Conservation (phyloP, 2,888 invertebrate genomes). For the Barypeithes pellucidus region DNA sequence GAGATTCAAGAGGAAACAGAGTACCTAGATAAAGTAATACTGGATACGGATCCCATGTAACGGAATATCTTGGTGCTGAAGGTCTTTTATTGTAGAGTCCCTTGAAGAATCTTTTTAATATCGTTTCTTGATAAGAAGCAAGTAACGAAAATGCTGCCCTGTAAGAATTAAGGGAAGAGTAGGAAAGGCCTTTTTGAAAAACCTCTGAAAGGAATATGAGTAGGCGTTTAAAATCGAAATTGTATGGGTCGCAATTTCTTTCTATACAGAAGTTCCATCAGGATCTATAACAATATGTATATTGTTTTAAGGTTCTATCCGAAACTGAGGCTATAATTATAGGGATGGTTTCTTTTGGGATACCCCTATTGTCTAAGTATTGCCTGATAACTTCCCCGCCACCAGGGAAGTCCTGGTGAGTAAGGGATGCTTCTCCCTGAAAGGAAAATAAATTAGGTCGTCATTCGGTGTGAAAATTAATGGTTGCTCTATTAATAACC, state of each 20-base stretch:
- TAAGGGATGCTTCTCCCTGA: slow-evolving; percentile 22
- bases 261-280: slow-evolving; percentile 28
- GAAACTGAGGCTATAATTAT: slow-evolving; percentile 20
- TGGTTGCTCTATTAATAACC: slow-evolving; percentile 11
- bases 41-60: no score
- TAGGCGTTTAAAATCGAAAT: no score
- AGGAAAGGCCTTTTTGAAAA: no score
- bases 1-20: no score
- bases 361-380: slow-evolving; percentile 9
- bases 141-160: no score
- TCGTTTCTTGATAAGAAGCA: no score
- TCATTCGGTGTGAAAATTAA: slow-evolving; percentile 11
- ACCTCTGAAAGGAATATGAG: no score
- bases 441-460: slow-evolving; percentile 19
- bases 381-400: slow-evolving; percentile 38
- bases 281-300: slow-evolving; percentile 18
- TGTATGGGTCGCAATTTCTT: background rate
- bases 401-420: slow-evolving; percentile 26
- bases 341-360: slow-evolving; percentile 6
- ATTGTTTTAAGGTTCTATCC: slow-evolving; percentile 27
- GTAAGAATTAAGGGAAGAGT: no score
- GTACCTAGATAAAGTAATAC: no score
- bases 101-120: no score
- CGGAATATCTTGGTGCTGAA: no score
- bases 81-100: no score